Conservation (phyloP, 2,797 vertebrate species). For the Anguilla pacifica region DNA sequence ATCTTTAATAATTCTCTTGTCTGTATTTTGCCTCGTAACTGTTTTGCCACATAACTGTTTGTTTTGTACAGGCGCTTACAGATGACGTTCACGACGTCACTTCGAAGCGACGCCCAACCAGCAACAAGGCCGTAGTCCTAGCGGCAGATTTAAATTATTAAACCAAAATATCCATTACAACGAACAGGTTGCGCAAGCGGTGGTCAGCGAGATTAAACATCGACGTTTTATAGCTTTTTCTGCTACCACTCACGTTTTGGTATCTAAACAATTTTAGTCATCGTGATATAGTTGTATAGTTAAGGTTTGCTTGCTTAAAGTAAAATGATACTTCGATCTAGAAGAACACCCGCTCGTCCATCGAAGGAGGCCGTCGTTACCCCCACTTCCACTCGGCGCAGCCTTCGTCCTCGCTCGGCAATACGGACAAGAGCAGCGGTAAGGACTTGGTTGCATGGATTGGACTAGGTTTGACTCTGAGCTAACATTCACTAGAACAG, state of each 20-base stretch:
- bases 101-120: background rate
- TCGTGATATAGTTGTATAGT: background rate
- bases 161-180: background rate
- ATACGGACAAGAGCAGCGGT: background rate
- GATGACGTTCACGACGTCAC: background rate
- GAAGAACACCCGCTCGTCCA: background rate
- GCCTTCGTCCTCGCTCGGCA: background rate
- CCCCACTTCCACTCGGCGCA: background rate
- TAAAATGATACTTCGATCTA: slow-evolving; percentile 13
- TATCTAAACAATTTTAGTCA: background rate
- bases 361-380: background rate
- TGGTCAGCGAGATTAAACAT: background rate
- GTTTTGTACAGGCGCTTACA: background rate
- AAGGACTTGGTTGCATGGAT: background rate
- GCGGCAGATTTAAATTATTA: slow-evolving; percentile 21
- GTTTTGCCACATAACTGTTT: no score
- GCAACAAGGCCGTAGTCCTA: background rate
- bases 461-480: background rate
- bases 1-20: no score
- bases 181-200: background rate
- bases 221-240: background rate
- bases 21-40: no score
- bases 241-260: background rate
- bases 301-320: background rate
- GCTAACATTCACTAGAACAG: background rate